A percentile compares a stretch with the other conserved stretches of the same genome.
phyloP scores from a whole-genome alignment of 1,140 invertebrate species.

The Formica selysi region DNA sequence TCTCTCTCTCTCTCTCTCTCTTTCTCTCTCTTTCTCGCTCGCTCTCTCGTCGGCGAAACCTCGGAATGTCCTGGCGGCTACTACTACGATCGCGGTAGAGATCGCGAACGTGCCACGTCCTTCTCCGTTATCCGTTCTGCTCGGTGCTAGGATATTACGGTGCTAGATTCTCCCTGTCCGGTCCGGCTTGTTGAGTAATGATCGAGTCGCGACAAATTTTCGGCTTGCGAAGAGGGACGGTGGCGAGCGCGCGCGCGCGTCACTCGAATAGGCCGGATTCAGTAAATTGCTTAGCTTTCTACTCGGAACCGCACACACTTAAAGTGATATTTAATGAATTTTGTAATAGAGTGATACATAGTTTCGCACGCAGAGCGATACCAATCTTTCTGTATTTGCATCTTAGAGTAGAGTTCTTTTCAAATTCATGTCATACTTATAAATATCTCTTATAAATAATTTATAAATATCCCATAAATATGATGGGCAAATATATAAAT shows the following conservation, averaged over 20 bases:
- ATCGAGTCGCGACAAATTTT: constrained; percentile 57
- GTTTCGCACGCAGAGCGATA: neutral
- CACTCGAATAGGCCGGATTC: constrained; percentile 24
- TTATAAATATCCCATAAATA: neutral
- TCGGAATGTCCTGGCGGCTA: constrained; percentile 82
- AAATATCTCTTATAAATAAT: neutral
- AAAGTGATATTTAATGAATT: neutral
- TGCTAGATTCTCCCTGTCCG: constrained; percentile 40
- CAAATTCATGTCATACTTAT: neutral
- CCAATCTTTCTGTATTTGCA: neutral
- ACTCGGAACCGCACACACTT: neutral
- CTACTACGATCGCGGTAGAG: constrained; percentile 65
- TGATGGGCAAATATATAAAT: neutral
- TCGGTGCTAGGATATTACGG: constrained; percentile 38
- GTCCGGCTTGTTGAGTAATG: constrained; percentile 45
- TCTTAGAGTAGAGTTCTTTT: neutral
- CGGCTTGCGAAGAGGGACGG: constrained; percentile 22
- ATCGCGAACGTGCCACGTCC: constrained; percentile 65
- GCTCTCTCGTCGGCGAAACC: constrained; percentile 71
- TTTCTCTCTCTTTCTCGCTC: neutral
- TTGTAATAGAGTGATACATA: neutral
- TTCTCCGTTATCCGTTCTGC: constrained; percentile 60
- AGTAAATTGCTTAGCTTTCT: neutral
- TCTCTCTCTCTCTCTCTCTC: neutral
- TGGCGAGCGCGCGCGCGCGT: neutral